These are phyloP conservation scores for Okamejei kenojei DNA, from an alignment of 2,797 vertebrate genomes.

Conservation along the genomic window DNA sequence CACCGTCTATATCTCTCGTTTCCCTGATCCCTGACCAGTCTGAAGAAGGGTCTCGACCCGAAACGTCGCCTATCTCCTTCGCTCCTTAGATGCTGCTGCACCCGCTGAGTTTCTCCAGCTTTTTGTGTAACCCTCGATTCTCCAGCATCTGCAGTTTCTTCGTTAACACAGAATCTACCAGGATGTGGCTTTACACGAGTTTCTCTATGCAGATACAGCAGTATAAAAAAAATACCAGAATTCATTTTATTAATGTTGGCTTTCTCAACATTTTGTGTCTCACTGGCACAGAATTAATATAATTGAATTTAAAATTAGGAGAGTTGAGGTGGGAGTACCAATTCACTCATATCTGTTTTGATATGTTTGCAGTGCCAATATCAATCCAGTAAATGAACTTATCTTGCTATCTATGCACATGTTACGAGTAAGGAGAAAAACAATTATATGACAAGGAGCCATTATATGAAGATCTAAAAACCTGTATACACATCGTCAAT, in stretches of 20 bases:
- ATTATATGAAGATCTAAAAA: neutral
- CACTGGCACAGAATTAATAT: neutral
- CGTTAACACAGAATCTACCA: no score
- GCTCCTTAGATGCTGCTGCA: no score
- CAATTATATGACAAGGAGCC: neutral
- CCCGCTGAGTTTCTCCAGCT: no score
- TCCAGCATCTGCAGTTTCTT: no score
- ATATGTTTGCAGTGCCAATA: no score
- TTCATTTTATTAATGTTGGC: neutral
- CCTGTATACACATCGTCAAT: neutral
- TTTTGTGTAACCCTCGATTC: no score
- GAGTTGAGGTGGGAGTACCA: neutral
- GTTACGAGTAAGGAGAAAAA: no score
- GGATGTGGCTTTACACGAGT: neutral
- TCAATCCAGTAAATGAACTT: neutral
- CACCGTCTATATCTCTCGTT: no score
- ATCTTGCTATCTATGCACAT: neutral
- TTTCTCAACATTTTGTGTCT: neutral
- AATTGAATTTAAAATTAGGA: neutral
- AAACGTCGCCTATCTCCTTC: no score
- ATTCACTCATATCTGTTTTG: neutral
- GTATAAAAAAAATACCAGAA: neutral
- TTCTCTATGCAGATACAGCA: neutral
- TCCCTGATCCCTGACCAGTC: no score
- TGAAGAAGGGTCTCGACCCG: no score